Evolutionary conservation across 2,888 invertebrate species (phyloP).

Genomic region (Dioctria rufipes): DNA sequence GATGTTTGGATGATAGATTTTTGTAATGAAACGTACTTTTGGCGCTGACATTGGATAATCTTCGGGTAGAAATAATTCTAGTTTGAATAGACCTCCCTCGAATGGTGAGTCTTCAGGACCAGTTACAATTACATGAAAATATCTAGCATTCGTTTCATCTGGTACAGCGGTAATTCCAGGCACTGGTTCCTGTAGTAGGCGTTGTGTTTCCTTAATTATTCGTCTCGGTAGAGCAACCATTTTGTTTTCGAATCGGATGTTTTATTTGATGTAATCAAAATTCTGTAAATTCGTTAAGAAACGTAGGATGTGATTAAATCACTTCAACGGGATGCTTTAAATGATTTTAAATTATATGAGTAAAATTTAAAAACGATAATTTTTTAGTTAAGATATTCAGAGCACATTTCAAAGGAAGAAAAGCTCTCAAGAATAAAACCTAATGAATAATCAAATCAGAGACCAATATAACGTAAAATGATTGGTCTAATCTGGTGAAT

Average conservation of each 20-base stretch:
- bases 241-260: not conserved
- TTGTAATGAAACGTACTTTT: constrained; percentile 98
- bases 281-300: constrained; percentile 36
- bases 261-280: constrained; percentile 17
- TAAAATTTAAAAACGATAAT: no score
- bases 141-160: constrained; percentile 94
- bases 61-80: constrained; percentile 98
- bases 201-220: constrained; percentile 96
- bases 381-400: no score
- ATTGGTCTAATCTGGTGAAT: no score
- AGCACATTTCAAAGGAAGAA: no score
- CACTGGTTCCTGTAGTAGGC: constrained; percentile 96
- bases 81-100: constrained; percentile 96
- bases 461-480: no score
- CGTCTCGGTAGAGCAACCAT: constrained; percentile 89
- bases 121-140: constrained; percentile 96
- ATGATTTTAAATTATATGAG: no score
- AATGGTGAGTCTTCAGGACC: constrained; percentile 96
- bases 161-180: constrained; percentile 96
- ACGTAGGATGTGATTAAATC: constrained; percentile 21
- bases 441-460: no score
- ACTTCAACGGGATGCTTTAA: not conserved
- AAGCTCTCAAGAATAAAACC: no score
- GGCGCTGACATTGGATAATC: constrained; percentile 99
- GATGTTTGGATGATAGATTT: constrained; percentile 99